Base-by-base conservation (phyloP, 1,140 invertebrate genomes). In the Thalassaphorura encarpata region DNA sequence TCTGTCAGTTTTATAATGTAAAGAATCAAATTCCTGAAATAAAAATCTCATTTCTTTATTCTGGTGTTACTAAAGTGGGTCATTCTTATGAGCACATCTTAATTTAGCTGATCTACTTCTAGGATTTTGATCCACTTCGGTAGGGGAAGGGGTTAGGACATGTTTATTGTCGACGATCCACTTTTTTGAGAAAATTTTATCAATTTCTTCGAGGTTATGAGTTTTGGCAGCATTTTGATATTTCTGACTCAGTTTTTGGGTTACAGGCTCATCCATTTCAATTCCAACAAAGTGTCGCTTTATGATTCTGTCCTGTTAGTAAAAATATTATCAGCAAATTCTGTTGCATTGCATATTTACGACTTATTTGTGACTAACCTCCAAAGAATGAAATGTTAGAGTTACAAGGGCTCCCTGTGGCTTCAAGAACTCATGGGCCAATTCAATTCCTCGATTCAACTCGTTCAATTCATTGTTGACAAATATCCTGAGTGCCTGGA, bases 391-490 rank as follows among this genome's bases (percentile, higher is more conserved):
- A 72, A 96, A 97, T 4, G 85, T 82, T 6, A 97, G 79, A 1
- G 85, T 84, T 1, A 90, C 80, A 58, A 95, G 67, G 58, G 80
- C 74, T 1, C 91, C 92, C 28, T 80, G 78, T 0, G 79, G 68
- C 73, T 85, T 85, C 21, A 98, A 75, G 68, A 84, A 87, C 59
- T 80, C 75, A 46, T 83, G 76, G 1, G 89, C 85, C 61, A 92
- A 66, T 31, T 87, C 68, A 67, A 97, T 80, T 1, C 79, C 93
- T 72, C 89, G 88, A 75, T 95, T 89, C 3, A 97, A 79, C 76
- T 97, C 92, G 72, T 97, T 97, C 0, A 97, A 71, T 75, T 98
- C 93, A 72, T 98, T 89, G 70, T 98, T 98, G 0, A 97, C 88
- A 74, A 97, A 95, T 61, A 97, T 96, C 64, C 93, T 75, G 52